A percentile compares a stretch with the other conserved stretches of the same genome.
Conservation (phyloP, 1,140 invertebrate species). For the Trichogramma pretiosum region DNA sequence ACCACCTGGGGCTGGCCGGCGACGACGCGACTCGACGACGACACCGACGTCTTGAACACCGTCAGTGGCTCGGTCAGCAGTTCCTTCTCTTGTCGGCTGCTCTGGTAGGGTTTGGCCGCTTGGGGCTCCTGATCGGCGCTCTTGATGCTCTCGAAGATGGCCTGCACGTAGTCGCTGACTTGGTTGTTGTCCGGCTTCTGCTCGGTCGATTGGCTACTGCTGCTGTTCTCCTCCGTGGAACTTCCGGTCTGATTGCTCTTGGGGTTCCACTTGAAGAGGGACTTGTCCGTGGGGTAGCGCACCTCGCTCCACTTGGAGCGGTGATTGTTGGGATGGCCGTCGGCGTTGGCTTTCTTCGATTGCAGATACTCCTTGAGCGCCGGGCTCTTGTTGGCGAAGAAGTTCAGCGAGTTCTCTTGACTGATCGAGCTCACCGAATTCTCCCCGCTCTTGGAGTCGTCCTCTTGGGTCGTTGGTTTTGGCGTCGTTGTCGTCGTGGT, state of each 20-base stretch:
- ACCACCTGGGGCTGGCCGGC: neutral
- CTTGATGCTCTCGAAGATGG: slow-evolving; percentile 41
- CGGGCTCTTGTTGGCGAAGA: slow-evolving; percentile 11
- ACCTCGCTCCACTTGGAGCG: slow-evolving; percentile 38
- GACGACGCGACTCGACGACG: slow-evolving; percentile 2
- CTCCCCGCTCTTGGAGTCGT: slow-evolving; percentile 1
- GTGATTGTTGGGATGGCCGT: slow-evolving; percentile 40
- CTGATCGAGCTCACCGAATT: slow-evolving; percentile 3
- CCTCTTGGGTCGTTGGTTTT: slow-evolving; percentile 6
- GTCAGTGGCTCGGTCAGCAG: slow-evolving; percentile 17
- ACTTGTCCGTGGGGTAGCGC: slow-evolving; percentile 26
- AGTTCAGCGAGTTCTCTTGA: slow-evolving; percentile 4
- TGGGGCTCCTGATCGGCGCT: slow-evolving; percentile 27
- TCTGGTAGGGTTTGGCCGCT: slow-evolving; percentile 7
- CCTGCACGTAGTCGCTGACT: slow-evolving; percentile 39
- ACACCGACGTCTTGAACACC: neutral
- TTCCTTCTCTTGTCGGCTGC: slow-evolving; percentile 23
- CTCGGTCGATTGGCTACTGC: neutral
- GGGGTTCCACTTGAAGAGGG: slow-evolving; percentile 24
- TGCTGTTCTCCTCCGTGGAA: neutral
- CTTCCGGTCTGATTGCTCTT: slow-evolving; percentile 13
- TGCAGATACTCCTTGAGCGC: slow-evolving; percentile 10
- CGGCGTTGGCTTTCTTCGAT: neutral
- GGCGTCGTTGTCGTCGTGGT: slow-evolving; percentile 16
- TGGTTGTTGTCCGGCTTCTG: slow-evolving; percentile 19